Base-by-base conservation (phyloP, 2,113 vertebrate species). In the Vanacampus margaritifer region DNA sequence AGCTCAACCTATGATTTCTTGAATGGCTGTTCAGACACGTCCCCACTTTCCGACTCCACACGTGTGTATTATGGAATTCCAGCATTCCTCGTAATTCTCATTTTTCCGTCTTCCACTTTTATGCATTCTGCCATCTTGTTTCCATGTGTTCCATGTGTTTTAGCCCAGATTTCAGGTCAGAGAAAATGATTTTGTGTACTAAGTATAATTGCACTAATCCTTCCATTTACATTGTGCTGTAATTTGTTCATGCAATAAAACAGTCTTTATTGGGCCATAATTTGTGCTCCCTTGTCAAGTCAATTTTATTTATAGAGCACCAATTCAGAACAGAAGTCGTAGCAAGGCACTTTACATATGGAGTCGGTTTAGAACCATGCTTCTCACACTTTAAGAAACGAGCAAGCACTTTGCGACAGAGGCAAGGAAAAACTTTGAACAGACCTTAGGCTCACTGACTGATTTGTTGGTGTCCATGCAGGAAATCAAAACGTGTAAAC, bases 11-110 rank as follows among this genome's bases (percentile, higher is more conserved):
- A 53, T 59, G 74, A 76, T 84, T 87, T 76, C 84, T 77, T 67
- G 32, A 67, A 69, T 76, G 75, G 80, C 80, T 91, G 92, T 89
- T 90, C 84, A 88, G 90, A 90, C 92, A 91, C 71, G 91, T 87
- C 75, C 63, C 69, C 43, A 65, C 84, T 84, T 88, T 86, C 79
- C 76, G 58, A 73, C 65, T 79, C 60, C 61, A 45, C 75, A 89
- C 86, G 74, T 84, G 68, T 75, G 84, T 81, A 81, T 89, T 85
- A 81, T 79, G 79, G 78, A 79, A 89, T 85, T 89, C 86, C 81
- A 75, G 77, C 86, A 89, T 91, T 92, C 89, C 86, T 78, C 10
- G 14, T 74, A 84, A 82, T 74, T 77, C 64, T 67, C 66, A 28
- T 5, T 41, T 73, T 37, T 41, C 65, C 70, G 79, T 64, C 54